A percentile compares a stretch with the other conserved stretches of the same genome.
Evolutionary conservation across 92 coral and sea anemone species (phyloP).

Genomic region (Epizoanthus ramosus): DNA sequence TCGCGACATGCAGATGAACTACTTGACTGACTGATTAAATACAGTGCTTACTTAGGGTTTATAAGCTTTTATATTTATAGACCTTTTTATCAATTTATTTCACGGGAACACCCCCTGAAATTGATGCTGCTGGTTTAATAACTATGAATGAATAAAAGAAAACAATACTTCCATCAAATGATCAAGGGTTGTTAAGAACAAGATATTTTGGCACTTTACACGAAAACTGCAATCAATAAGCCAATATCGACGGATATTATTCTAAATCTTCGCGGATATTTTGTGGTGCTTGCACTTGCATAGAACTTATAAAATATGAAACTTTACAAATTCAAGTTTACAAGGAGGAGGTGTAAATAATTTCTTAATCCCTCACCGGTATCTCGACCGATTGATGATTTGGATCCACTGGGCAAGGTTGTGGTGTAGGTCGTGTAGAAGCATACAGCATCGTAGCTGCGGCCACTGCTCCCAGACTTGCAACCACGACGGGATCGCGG

Average conservation of each 20-base stretch:
- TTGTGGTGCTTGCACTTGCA: neutral
- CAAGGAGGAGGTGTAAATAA: no score
- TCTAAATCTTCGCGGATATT: neutral
- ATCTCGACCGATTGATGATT: constrained; percentile 81
- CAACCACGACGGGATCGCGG: constrained; percentile 82
- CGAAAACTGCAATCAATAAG: neutral
- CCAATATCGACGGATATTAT: no score
- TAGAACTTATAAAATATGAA: no score
- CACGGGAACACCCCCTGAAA: neutral
- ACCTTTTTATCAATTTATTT: no score
- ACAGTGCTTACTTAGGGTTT: no score
- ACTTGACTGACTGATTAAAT: no score
- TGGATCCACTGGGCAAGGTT: constrained; percentile 83
- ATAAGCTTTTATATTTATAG: no score
- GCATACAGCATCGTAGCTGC: constrained; percentile 67
- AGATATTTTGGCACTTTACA: neutral
- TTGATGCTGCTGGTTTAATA: neutral
- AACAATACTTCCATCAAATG: neutral
- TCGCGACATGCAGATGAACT: no score
- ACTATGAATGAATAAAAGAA: neutral
- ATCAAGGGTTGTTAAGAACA: neutral
- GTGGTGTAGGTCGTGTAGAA: constrained; percentile 75
- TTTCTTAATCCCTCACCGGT: constrained; percentile 59
- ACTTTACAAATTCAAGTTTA: no score
- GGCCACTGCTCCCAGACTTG: constrained; percentile 80